Evolutionary conservation across 2,797 vertebrate species (phyloP).

Genomic region (Silurus lanzhouensis): DNA sequence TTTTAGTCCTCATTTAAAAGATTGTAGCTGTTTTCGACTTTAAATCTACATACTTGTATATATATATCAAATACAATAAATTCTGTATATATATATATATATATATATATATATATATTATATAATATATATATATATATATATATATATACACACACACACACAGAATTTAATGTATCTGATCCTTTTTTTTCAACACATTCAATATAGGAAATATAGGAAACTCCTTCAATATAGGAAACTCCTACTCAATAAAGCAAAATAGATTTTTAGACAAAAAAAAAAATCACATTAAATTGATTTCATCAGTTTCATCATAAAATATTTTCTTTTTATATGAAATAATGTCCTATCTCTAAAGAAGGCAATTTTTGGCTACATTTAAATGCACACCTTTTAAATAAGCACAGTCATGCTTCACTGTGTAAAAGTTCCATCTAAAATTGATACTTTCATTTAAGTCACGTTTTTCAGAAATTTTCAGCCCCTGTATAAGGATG

Average conservation of each 20-base stretch:
- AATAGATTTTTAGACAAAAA: neutral
- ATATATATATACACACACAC: too few relatives aligned
- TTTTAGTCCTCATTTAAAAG: constrained; percentile 44
- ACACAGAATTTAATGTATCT: too few relatives aligned
- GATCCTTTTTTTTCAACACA: too few relatives aligned
- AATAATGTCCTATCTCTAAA: neutral
- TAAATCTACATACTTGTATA: neutral
- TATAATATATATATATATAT: too few relatives aligned
- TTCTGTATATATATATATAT: too few relatives aligned
- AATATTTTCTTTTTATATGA: neutral
- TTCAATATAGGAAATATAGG: too few relatives aligned
- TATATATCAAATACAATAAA: neutral
- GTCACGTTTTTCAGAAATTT: neutral
- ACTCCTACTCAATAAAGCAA: neutral
- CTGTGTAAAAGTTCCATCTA: neutral
- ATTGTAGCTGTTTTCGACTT: neutral
- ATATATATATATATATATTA: too few relatives aligned
- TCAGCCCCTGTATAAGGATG: neutral
- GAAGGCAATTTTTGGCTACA: neutral
- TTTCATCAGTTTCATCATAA: neutral
- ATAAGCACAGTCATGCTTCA: neutral
- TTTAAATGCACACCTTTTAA: neutral
- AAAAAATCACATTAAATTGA: neutral
- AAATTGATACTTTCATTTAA: neutral
- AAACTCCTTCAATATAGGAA: too few relatives aligned